Conservation (phyloP, 2,888 invertebrate genomes). For the Gerosis bhagava region DNA sequence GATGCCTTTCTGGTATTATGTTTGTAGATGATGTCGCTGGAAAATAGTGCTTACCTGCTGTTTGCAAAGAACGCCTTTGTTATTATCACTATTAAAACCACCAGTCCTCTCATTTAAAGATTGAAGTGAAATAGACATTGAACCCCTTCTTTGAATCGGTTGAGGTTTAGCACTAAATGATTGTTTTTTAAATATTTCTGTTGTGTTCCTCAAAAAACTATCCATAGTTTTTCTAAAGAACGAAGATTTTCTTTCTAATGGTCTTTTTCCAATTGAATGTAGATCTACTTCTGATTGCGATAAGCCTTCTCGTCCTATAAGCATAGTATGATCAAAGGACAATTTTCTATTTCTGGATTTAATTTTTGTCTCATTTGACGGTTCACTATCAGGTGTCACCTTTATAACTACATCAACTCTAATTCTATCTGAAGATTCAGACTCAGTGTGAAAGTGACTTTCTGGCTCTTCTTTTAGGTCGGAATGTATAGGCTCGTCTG, state of each 20-base stretch:
- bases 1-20: no score
- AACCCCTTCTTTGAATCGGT: slow-evolving; percentile 49
- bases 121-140: slow-evolving; percentile 66
- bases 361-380: slow-evolving; percentile 40
- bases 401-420: background rate
- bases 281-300: slow-evolving; percentile 72
- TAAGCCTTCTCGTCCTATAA: slow-evolving; percentile 55
- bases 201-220: slow-evolving; percentile 69
- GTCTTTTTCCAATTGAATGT: slow-evolving; percentile 66
- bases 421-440: no score
- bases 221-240: slow-evolving; percentile 74
- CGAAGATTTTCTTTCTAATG: slow-evolving; percentile 70
- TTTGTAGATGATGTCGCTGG: no score
- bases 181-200: slow-evolving; percentile 66
- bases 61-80: slow-evolving; percentile 10
- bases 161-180: slow-evolving; percentile 46
- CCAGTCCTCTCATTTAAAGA: slow-evolving; percentile 52
- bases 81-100: slow-evolving; percentile 14
- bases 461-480: no score
- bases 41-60: slow-evolving; percentile 25
- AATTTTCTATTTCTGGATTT: slow-evolving; percentile 65
- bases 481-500: background rate
- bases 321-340: slow-evolving; percentile 65
- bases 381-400: background rate
- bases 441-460: no score